Evolutionary conservation across 2,797 vertebrate genomes (phyloP).

Genomic region (Pipistrellus nathusii): DNA sequence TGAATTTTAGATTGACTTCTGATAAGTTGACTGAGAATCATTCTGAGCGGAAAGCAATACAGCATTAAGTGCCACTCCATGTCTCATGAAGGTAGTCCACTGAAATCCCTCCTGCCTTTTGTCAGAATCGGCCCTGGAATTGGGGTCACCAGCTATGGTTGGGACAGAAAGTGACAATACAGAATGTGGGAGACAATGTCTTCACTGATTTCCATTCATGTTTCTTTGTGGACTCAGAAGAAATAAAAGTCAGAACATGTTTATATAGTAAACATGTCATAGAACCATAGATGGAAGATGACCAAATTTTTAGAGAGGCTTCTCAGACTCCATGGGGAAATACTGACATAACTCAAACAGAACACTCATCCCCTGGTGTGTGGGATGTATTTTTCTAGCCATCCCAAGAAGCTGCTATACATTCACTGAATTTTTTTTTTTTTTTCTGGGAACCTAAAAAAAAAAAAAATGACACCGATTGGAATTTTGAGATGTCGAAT

Average conservation of each 20-base stretch:
- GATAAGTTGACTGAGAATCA: neutral
- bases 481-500: slow-evolving; percentile 28
- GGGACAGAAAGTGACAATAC: neutral
- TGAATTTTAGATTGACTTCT: slow-evolving; percentile 20
- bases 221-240: neutral
- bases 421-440: neutral
- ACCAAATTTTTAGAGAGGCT: neutral
- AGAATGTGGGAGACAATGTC: neutral
- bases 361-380: neutral
- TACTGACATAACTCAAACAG: neutral
- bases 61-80: neutral
- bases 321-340: neutral
- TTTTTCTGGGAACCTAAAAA: neutral
- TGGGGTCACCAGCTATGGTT: neutral
- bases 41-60: neutral
- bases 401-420: neutral
- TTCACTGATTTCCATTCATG: neutral
- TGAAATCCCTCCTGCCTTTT: neutral
- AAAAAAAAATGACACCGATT: neutral
- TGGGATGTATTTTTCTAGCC: neutral
- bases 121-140: neutral
- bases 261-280: neutral
- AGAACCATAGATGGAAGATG: neutral
- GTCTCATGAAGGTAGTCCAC: neutral
- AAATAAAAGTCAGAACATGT: neutral